Conservation (phyloP, 2,888 invertebrate genomes). For the Drosophila lacicola region DNA sequence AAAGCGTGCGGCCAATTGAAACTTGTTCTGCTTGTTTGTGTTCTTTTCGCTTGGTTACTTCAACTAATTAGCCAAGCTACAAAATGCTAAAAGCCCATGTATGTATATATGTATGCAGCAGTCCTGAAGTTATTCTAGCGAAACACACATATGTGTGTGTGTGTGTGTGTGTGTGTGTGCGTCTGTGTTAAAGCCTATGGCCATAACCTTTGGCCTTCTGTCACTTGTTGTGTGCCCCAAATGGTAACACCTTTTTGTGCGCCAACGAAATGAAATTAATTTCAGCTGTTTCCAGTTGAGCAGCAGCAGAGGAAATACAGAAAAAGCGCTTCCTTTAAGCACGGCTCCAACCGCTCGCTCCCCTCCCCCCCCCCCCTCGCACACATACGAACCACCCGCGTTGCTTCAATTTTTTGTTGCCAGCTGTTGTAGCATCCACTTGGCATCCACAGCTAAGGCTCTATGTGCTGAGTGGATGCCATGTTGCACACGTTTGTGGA, state of each 20-base stretch:
- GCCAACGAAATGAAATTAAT: constrained; percentile 38
- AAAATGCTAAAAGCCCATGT: constrained; percentile 10
- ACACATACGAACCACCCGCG: constrained; percentile 8
- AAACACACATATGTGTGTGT: neutral
- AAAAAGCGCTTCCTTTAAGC: constrained; percentile 30
- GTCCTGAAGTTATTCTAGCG: constrained; percentile 3
- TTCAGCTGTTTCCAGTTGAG: constrained; percentile 55
- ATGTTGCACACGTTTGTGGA: constrained; percentile 51
- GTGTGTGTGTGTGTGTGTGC: neutral
- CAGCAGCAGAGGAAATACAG: constrained; percentile 14
- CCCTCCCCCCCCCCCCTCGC: neutral
- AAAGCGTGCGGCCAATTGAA: constrained; percentile 36
- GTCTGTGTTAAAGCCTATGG: neutral
- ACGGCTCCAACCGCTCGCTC: constrained; percentile 12
- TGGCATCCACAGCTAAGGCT: constrained; percentile 58
- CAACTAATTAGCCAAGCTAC: constrained; percentile 60
- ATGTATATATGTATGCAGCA: neutral
- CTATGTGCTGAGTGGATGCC: constrained; percentile 45
- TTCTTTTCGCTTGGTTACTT: constrained; percentile 70
- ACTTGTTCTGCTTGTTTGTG: constrained; percentile 66
- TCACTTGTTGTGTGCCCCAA: constrained; percentile 60
- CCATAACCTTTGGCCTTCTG: constrained; percentile 35
- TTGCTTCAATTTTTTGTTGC: constrained; percentile 39
- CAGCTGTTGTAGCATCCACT: constrained; percentile 70
- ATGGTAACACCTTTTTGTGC: constrained; percentile 29